Conservation (phyloP, 1,140 invertebrate species). For the Ips nitidus region DNA sequence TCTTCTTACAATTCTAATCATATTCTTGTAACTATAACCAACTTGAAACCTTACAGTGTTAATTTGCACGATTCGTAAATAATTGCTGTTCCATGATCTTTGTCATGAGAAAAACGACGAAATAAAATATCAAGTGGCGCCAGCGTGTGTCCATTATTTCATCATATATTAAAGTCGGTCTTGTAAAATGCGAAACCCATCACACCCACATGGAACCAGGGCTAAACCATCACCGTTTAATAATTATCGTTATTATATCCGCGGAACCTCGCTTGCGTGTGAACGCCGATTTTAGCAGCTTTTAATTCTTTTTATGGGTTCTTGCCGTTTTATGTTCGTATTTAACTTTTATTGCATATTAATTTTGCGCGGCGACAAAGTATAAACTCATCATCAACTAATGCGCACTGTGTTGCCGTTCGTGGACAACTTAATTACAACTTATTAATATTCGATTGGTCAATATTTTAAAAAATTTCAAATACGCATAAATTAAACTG, state of each 20-base stretch:
- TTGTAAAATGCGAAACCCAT: conserved; percentile 33
- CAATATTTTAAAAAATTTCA: no score
- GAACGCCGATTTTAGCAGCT: conserved; percentile 26
- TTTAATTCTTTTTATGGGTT: conserved; percentile 22
- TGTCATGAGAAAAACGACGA: conserved; percentile 20
- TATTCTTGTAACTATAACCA: no score
- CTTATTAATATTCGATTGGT: no score
- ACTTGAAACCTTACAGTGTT: no score
- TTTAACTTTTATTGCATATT: conserved; percentile 18
- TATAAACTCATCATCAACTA: background rate
- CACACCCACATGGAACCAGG: conserved; percentile 23
- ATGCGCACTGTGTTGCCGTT: no score
- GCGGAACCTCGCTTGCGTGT: conserved; percentile 29
- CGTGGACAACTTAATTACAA: no score
- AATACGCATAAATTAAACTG: no score
- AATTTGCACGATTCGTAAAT: no score
- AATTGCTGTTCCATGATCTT: conserved; percentile 8
- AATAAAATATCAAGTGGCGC: conserved; percentile 30
- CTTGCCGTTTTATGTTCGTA: conserved; percentile 16
- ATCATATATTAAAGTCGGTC: conserved; percentile 33
- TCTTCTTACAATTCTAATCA: no score
- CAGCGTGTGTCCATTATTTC: conserved; percentile 32
- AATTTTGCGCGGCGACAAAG: conserved; percentile 8
- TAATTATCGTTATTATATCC: conserved; percentile 35
- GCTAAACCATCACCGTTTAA: conserved; percentile 30